Evolutionary conservation across 2,113 vertebrate genomes (phyloP), one percentile per base, ranked within the genome.

Genomic region (Brachionichthys hirsutus): DNA sequence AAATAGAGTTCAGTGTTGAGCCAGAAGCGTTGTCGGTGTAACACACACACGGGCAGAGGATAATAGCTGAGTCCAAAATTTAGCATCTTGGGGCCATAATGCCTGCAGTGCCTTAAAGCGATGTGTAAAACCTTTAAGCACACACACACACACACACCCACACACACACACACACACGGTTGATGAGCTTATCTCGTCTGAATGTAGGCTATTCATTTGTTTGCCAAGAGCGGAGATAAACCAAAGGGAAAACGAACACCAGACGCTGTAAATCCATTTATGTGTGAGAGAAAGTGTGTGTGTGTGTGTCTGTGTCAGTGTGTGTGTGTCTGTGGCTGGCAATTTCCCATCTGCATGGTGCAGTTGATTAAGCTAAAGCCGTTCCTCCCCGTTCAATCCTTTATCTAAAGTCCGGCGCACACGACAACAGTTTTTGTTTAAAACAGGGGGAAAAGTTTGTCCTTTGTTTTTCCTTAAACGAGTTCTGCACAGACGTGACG

Each of bases 1-100:
- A 89, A 73, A 62, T 36, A 79, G 80, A 91, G 90, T 92, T 91
- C 88, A 89, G 18, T 30, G 40, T 48, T 54, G 55, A 69, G 63
- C 74, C 83, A 82, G 68, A 77, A 81, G 56, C 58, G 73, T 67
- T 74, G 49, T 71, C 24, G 68, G 42, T 50, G 70, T 63, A 80
- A 54, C 52, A 53, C 40, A 54, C 38, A 48, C 54, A 19, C 66
- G 50, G 12, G 8, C 16, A 10, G n/a, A 45, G 59, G 54, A 68
- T 64, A 83, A 81, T 71, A 47, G 15, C 52, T 52, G 19, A 61
- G 19, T 77, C 72, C 73, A 83, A 67, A 80, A 69, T 68, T 51
- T 53, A 14, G 71, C 64, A 66, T 71, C 70, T 70, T 60, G 58
- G 75, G 73, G 62, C 65, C 30, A 64, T 62, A 71, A 78, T 62